Evolutionary conservation across 2,797 vertebrate genomes (phyloP).

Genomic region (Ispidina picta): DNA sequence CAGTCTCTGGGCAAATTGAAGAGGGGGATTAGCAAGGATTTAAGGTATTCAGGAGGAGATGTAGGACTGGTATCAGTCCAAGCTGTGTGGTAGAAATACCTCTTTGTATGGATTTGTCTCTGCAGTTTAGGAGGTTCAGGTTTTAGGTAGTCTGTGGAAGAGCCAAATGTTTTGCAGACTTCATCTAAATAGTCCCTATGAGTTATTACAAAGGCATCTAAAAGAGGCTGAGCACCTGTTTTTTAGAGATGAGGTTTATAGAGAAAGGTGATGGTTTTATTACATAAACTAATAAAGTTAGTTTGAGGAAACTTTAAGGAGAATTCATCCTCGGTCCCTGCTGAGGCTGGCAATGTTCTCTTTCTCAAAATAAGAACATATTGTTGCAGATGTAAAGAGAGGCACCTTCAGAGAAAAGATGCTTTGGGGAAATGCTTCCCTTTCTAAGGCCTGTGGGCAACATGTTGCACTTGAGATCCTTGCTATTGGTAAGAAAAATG

Average conservation of each 20-base stretch:
- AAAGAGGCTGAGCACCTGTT: background rate
- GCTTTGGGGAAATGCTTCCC: background rate
- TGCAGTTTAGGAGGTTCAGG: background rate
- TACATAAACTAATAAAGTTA: background rate
- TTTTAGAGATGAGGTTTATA: background rate
- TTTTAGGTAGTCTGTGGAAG: background rate
- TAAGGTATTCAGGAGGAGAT: background rate
- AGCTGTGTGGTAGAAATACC: background rate
- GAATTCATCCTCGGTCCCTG: background rate
- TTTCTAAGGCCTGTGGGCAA: background rate
- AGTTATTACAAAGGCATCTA: background rate
- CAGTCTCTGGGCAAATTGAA: background rate
- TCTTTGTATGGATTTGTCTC: background rate
- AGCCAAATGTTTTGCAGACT: background rate
- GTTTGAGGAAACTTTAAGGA: background rate
- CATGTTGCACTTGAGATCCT: background rate
- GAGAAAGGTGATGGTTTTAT: background rate
- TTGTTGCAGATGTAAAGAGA: background rate
- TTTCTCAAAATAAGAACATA: background rate
- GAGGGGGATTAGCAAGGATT: background rate
- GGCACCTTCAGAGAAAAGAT: background rate
- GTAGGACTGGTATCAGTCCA: background rate
- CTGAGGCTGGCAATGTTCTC: background rate
- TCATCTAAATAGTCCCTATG: background rate
- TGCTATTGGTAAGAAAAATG: background rate